phyloP scores from a whole-genome alignment of 2,797 vertebrate genomes.

The Scleropages formosus region DNA sequence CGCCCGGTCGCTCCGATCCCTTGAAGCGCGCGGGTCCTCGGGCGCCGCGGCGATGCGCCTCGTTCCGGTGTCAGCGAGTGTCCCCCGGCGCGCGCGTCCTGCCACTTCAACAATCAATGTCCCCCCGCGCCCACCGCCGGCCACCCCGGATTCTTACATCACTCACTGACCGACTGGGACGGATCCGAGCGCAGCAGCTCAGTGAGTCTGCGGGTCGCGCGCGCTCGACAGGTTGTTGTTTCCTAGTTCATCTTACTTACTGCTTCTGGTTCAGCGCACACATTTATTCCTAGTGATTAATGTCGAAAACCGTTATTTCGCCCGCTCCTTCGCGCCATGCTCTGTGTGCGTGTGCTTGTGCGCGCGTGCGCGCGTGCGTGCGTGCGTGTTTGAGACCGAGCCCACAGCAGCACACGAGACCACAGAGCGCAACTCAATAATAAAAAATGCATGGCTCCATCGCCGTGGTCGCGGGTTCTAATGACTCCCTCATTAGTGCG shows the following conservation, averaged over 20 bases:
- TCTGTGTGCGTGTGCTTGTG: not conserved
- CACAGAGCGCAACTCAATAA: constrained; percentile 69
- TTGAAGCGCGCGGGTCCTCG: not conserved
- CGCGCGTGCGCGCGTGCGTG: constrained; percentile 4
- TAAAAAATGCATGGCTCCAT: constrained; percentile 79
- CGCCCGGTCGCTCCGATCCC: not conserved
- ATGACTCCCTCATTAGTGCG: constrained; percentile 60
- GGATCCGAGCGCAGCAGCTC: constrained; percentile 17
- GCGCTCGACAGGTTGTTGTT: constrained; percentile 14
- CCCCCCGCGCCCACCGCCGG: no score
- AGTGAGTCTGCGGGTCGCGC: constrained; percentile 6
- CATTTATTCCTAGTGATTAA: no score
- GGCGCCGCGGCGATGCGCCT: constrained; percentile 20
- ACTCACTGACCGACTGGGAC: no score
- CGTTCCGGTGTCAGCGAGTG: constrained; percentile 21
- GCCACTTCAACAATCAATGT: no score
- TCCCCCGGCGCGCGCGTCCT: no score
- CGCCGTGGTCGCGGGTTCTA: constrained; percentile 60
- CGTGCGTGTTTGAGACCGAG: constrained; percentile 18
- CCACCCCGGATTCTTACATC: no score
- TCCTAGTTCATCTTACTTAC: no score
- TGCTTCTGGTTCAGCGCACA: no score
- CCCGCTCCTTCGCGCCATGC: no score
- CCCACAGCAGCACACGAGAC: constrained; percentile 49
- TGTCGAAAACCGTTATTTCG: no score